Evolutionary conservation across 1,140 invertebrate genomes (phyloP).

Genomic region (Lepidurus couesii): DNA sequence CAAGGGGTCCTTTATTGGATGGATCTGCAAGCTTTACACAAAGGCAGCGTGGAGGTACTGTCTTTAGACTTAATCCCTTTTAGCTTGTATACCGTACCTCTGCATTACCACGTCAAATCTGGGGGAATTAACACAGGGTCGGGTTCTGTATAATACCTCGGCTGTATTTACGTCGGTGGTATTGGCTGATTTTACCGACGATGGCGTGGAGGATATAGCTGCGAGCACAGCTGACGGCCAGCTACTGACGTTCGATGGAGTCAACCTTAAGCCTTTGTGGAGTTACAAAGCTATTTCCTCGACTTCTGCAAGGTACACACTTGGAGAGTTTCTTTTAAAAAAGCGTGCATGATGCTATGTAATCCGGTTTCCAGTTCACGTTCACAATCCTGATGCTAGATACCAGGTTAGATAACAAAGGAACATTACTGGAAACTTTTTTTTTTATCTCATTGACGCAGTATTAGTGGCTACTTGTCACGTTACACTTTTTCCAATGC

Average conservation of each 20-base stretch:
- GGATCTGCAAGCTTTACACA: conserved; percentile 18
- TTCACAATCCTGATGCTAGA: neutral
- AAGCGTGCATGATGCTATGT: neutral
- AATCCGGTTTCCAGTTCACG: no score
- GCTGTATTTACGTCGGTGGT: neutral
- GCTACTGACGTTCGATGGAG: neutral
- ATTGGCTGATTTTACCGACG: neutral
- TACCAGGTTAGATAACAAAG: neutral
- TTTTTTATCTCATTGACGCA: no score
- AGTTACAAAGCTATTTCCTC: conserved; percentile 11
- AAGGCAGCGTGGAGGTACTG: neutral
- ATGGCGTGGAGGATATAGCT: neutral
- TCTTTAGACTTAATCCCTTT: neutral
- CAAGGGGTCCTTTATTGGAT: conserved; percentile 21
- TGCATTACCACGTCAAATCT: neutral
- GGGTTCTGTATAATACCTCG: neutral
- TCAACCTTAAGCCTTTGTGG: conserved; percentile 1
- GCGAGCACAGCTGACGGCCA: neutral
- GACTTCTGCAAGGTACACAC: neutral
- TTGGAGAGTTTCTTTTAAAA: neutral
- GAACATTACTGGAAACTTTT: no score
- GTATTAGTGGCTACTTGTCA: no score
- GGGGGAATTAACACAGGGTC: neutral
- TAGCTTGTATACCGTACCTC: neutral
- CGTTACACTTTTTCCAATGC: no score